Conservation (phyloP, 2,888 invertebrate genomes). For the Gortyna flavago region DNA sequence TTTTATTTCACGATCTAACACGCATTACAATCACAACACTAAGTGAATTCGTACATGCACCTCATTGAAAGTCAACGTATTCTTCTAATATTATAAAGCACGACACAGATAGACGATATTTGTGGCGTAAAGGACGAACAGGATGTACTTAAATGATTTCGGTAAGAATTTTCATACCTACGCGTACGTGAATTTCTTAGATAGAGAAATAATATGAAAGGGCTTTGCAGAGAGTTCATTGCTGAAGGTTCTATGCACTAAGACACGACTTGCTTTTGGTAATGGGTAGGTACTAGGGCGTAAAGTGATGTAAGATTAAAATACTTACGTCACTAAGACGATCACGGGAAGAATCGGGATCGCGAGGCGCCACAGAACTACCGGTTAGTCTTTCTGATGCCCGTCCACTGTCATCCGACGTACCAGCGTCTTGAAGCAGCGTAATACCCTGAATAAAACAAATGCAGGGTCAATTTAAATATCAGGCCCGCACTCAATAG, state of each 20-base stretch:
- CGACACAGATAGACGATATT: constrained; percentile 55
- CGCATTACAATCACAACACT: constrained; percentile 77
- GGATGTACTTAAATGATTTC: constrained; percentile 56
- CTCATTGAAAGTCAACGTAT: constrained; percentile 48
- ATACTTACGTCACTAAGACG: constrained; percentile 95
- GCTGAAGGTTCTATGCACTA: constrained; percentile 61
- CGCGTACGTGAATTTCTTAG: constrained; percentile 20
- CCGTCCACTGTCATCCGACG: constrained; percentile 95
- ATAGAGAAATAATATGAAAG: constrained; percentile 49
- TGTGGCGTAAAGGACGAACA: constrained; percentile 55
- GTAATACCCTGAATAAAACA: constrained; percentile 92
- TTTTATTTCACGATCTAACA: constrained; percentile 73
- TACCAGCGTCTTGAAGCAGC: constrained; percentile 94
- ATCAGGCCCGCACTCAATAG: constrained; percentile 56
- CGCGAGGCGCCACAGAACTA: constrained; percentile 93
- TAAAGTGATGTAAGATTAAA: constrained; percentile 63
- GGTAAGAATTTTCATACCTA: constrained; percentile 40
- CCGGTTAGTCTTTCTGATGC: constrained; percentile 95
- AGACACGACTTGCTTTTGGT: constrained; percentile 58
- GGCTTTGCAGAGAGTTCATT: constrained; percentile 56
- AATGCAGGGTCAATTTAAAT: constrained; percentile 71
- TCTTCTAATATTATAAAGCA: constrained; percentile 56
- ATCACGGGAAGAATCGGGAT: constrained; percentile 95
- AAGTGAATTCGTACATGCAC: constrained; percentile 77
- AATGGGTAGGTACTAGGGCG: constrained; percentile 55